These are phyloP conservation scores for Salmo trutta DNA, from an alignment of 2,797 vertebrate species.

Conservation along the genomic window DNA sequence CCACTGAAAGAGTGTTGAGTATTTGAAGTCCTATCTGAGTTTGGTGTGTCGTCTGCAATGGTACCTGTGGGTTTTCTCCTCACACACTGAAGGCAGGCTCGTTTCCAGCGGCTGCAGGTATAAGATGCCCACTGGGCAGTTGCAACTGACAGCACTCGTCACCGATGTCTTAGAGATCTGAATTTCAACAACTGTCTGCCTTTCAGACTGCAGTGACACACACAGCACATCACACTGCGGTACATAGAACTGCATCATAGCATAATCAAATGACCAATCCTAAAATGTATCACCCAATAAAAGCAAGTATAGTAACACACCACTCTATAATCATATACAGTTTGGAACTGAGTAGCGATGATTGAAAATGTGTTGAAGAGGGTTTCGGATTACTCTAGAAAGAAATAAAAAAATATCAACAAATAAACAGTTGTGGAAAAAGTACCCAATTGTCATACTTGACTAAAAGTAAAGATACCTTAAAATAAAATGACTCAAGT, in stretches of 20 bases:
- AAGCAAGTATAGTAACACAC: background rate
- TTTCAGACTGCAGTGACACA: conserved; percentile 25
- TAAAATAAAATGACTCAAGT: too few species aligned
- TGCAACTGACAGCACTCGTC: conserved; percentile 24
- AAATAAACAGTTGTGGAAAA: background rate
- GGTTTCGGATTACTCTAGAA: background rate
- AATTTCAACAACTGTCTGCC: background rate
- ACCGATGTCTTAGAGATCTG: conserved; percentile 18
- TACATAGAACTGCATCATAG: too few species aligned
- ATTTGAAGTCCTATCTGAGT: too few species aligned
- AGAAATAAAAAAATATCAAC: background rate
- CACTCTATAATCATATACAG: background rate
- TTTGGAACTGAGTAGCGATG: background rate
- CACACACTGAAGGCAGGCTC: conserved; percentile 26
- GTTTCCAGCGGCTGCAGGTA: conserved; percentile 57
- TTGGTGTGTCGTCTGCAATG: background rate
- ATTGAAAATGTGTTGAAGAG: background rate
- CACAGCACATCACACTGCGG: conserved; percentile 7
- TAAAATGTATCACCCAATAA: background rate
- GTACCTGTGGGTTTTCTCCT: conserved; percentile 49
- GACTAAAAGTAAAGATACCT: too few species aligned
- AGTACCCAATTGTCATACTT: too few species aligned
- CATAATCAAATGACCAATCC: background rate
- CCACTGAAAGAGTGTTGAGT: too few species aligned
- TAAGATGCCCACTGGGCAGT: conserved; percentile 51